These are phyloP conservation scores for Onychomys torridus DNA, from an alignment of 2,797 vertebrate genomes.

Conservation along the genomic window DNA sequence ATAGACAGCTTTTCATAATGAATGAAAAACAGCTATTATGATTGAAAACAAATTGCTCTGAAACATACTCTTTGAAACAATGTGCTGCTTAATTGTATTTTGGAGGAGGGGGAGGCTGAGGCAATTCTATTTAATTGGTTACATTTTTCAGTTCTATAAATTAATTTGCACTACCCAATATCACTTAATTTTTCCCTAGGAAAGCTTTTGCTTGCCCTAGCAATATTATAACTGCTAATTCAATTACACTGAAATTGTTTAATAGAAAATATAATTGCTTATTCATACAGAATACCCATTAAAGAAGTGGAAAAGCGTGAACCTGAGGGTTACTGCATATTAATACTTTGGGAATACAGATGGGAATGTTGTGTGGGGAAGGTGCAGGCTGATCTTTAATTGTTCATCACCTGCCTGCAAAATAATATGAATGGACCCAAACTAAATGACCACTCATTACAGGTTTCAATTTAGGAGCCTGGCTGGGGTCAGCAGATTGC, in stretches of 20 bases:
- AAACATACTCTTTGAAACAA: slow-evolving; percentile 88
- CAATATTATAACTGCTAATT: slow-evolving; percentile 92
- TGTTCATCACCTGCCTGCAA: slow-evolving; percentile 90
- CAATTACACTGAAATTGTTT: slow-evolving; percentile 92
- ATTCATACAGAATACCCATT: slow-evolving; percentile 92
- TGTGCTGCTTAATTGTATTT: slow-evolving; percentile 89
- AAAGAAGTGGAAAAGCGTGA: slow-evolving; percentile 88
- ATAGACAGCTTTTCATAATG: slow-evolving; percentile 90
- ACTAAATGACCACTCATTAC: slow-evolving; percentile 92
- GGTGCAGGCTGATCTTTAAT: slow-evolving; percentile 89
- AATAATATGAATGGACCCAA: slow-evolving; percentile 89
- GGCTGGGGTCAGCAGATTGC: slow-evolving; percentile 96
- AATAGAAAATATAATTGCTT: slow-evolving; percentile 94
- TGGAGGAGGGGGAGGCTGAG: slow-evolving; percentile 81
- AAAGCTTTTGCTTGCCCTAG: slow-evolving; percentile 90
- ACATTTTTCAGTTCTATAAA: slow-evolving; percentile 89
- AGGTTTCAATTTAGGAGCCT: slow-evolving; percentile 92
- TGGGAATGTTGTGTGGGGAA: slow-evolving; percentile 85
- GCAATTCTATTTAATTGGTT: slow-evolving; percentile 89
- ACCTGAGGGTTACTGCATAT: slow-evolving; percentile 87
- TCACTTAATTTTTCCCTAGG: slow-evolving; percentile 91
- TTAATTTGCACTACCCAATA: slow-evolving; percentile 90
- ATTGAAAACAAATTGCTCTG: slow-evolving; percentile 88
- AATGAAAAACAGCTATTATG: slow-evolving; percentile 89
- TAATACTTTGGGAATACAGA: slow-evolving; percentile 88